phyloP scores from a whole-genome alignment of 2,888 invertebrate genomes.

The Ferdinandea cuprea region DNA sequence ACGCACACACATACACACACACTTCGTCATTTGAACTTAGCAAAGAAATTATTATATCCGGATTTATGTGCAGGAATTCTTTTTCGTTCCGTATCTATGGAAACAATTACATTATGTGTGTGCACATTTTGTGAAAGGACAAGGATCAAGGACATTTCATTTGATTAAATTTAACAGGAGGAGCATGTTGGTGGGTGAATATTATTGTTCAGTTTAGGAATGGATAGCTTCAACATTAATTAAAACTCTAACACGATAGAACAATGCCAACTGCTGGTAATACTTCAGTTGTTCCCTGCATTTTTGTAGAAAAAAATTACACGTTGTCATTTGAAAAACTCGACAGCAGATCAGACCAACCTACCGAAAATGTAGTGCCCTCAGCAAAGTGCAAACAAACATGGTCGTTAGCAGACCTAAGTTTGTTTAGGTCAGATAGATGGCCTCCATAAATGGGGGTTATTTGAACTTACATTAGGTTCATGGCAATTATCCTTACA shows the following conservation, averaged over 20 bases:
- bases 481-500: not conserved
- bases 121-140: constrained; percentile 39
- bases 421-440: not conserved
- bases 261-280: too few relatives aligned
- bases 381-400: not conserved
- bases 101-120: constrained; percentile 50
- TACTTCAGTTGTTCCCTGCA: not conserved
- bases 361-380: too few relatives aligned
- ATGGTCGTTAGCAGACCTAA: not conserved
- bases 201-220: constrained; percentile 3
- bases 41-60: not conserved
- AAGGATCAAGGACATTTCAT: constrained; percentile 58
- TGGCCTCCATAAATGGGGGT: not conserved
- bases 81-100: constrained; percentile 53
- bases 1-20: not conserved
- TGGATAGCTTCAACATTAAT: not conserved
- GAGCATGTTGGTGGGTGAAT: too few relatives aligned
- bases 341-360: too few relatives aligned
- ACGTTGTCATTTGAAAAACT: too few relatives aligned
- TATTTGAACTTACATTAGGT: not conserved
- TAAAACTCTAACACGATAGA: too few relatives aligned
- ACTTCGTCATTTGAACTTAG: constrained; percentile 1
- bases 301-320: not conserved
- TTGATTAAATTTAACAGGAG: constrained; percentile 36
- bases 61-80: not conserved